A percentile compares a stretch with the other conserved stretches of the same genome.
Evolutionary conservation across 2,888 invertebrate genomes (phyloP).

Genomic region (Proisotoma minuta): DNA sequence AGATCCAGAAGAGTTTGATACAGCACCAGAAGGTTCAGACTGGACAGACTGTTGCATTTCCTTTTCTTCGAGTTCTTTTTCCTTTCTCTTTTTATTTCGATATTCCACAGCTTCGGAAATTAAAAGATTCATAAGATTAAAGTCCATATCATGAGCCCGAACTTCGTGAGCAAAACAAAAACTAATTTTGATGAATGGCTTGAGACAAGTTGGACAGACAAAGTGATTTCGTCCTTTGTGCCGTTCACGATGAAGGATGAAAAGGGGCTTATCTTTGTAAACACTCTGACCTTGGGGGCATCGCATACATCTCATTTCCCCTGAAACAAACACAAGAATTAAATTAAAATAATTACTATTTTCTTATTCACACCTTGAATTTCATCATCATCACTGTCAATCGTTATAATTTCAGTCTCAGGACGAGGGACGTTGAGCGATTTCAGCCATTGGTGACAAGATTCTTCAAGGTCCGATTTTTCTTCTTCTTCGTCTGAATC

Average conservation of each 20-base stretch:
- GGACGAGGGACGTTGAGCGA: no score
- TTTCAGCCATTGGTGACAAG: background rate
- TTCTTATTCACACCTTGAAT: no score
- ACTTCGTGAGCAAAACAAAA: constrained; percentile 9
- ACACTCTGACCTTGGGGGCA: background rate
- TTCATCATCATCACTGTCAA: no score
- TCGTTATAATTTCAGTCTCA: no score
- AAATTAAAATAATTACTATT: no score
- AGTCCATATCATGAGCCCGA: background rate
- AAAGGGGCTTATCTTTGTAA: background rate
- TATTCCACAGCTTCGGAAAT: background rate
- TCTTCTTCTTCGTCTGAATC: background rate
- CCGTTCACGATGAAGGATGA: background rate
- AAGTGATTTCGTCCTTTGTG: background rate
- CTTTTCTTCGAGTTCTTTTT: background rate
- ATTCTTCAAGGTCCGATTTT: background rate
- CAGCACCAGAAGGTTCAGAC: no score
- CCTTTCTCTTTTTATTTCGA: background rate
- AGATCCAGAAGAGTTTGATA: no score
- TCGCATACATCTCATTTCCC: background rate
- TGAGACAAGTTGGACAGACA: background rate
- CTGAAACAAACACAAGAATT: background rate
- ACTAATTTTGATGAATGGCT: constrained; percentile 3
- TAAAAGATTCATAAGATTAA: background rate
- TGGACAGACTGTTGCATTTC: no score